Base-by-base conservation (phyloP, 1,140 invertebrate species). In the Drosophila varians region DNA sequence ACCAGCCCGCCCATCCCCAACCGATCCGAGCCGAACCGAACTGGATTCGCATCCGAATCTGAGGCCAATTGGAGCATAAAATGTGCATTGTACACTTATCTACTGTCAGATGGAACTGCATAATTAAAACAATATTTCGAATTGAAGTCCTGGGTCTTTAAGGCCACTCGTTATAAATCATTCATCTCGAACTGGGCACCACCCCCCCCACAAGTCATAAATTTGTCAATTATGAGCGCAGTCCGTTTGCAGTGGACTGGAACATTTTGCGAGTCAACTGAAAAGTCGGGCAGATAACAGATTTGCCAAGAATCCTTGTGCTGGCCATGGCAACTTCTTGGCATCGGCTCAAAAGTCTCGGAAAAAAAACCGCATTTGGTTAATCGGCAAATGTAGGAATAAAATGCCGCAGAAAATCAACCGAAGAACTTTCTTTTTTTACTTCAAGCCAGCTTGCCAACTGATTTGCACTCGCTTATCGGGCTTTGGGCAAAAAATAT, bases 391-490 rank as follows among this genome's bases (percentile, higher is more conserved):
- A 84, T 72, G 74, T 40, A 74, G 26, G 58, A 42, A 47, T 40
- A 71, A 61, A 74, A 62, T 76, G 72, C 80, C 55, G 76, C 66
- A 76, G 60, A 87, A 84, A 84, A 84, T 84, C 79, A 80, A 87
- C 75, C 77, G 45, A 64, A 61, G 58, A 55, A 80, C 73, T 69
- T 73, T 66, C 66, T 65, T 79, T 42, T 43, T 42, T 26, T n/a
- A n/a, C 48, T 45, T 46, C 61, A 31, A 61, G 55, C 16, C 54
- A 34, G 54, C 28, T 76, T 68, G 79, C 58, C 79, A 78, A 75
- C 65, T 84, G 72, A 86, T 86, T 84, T 87, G 74, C 82, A 77
- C 83, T 88, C 73, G 74, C 77, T 75, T 83, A 87, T 88, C 76
- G 61, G 31, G 46, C 18, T 31, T 54, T 66, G 52, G 61, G 56